Evolutionary conservation across 1,140 invertebrate genomes (phyloP).

Genomic region (Tetragnatha versicolor): DNA sequence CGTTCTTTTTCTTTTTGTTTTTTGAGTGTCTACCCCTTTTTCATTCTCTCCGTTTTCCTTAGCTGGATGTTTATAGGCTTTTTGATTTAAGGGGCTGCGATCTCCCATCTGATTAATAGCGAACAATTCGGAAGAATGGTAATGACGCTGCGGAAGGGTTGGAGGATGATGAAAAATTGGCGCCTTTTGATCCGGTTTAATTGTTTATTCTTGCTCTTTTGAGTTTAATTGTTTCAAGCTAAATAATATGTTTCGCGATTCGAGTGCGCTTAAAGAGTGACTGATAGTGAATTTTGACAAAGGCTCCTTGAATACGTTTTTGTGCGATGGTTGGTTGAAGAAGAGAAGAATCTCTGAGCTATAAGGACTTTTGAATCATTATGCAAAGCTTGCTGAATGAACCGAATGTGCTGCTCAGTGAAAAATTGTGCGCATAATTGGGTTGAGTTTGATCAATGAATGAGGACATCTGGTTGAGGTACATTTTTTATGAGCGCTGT

Average conservation of each 20-base stretch:
- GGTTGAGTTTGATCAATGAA: too few relatives aligned
- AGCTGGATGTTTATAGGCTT: slow-evolving; percentile 15
- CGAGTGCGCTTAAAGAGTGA: too few relatives aligned
- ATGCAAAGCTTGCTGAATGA: too few relatives aligned
- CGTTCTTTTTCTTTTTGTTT: slow-evolving; percentile 2
- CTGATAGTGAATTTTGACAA: too few relatives aligned
- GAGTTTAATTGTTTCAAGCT: neutral
- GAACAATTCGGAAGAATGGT: slow-evolving; percentile 25
- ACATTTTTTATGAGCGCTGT: too few relatives aligned
- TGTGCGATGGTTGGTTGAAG: too few relatives aligned
- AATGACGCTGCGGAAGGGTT: slow-evolving; percentile 30
- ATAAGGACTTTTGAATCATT: too few relatives aligned
- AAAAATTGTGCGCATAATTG: too few relatives aligned
- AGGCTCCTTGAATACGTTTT: too few relatives aligned
- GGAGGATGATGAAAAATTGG: slow-evolving; percentile 23
- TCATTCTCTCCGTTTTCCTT: neutral
- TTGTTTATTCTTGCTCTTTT: neutral
- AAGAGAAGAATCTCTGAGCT: too few relatives aligned
- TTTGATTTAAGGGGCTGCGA: slow-evolving; percentile 34
- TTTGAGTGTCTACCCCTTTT: neutral
- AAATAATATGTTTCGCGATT: slow-evolving; percentile 3
- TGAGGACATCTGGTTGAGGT: too few relatives aligned
- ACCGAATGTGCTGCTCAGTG: too few relatives aligned
- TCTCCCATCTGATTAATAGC: slow-evolving; percentile 46
- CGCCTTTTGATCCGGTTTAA: neutral